Evolutionary conservation across 1,140 invertebrate species (phyloP).

Genomic region (Drosophila chauvacae): DNA sequence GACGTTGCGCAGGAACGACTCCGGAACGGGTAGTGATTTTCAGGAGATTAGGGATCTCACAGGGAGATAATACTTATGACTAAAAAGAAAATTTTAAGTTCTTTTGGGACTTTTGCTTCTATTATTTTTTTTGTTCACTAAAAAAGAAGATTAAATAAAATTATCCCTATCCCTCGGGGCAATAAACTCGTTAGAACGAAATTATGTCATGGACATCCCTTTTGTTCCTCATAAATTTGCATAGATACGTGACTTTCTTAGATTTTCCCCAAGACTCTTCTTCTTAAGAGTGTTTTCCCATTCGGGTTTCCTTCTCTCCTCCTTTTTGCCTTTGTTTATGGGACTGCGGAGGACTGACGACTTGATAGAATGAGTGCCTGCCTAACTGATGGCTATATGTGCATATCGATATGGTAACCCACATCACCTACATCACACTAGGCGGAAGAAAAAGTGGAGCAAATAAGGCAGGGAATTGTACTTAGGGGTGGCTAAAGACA

Average conservation of each 20-base stretch:
- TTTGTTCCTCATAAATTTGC: conserved; percentile 23
- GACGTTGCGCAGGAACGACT: background rate
- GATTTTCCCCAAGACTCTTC: conserved; percentile 17
- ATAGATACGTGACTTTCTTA: conserved; percentile 35
- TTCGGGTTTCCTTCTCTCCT: conserved; percentile 18
- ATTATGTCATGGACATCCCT: conserved; percentile 30
- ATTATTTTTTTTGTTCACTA: background rate
- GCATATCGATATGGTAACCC: conserved; percentile 70
- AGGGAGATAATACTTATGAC: background rate
- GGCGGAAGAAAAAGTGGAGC: conserved; percentile 54
- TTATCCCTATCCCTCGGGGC: conserved; percentile 1
- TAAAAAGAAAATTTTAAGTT: background rate
- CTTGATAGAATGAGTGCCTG: conserved; percentile 60
- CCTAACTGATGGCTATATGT: conserved; percentile 66
- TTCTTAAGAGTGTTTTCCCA: conserved; percentile 21
- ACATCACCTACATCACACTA: conserved; percentile 57
- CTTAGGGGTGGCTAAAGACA: conserved; percentile 1
- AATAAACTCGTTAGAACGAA: conserved; percentile 15
- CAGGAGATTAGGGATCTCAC: background rate
- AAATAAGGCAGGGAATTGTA: conserved; percentile 52
- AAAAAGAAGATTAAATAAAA: background rate
- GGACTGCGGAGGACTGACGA: conserved; percentile 52
- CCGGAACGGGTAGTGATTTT: background rate
- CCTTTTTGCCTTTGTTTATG: conserved; percentile 51
- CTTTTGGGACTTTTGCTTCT: background rate